A percentile compares a stretch with the other conserved stretches of the same genome.
These are phyloP conservation scores for Stenoptilia bipunctidactyla DNA, from an alignment of 2,888 invertebrate genomes.

Conservation along the genomic window DNA sequence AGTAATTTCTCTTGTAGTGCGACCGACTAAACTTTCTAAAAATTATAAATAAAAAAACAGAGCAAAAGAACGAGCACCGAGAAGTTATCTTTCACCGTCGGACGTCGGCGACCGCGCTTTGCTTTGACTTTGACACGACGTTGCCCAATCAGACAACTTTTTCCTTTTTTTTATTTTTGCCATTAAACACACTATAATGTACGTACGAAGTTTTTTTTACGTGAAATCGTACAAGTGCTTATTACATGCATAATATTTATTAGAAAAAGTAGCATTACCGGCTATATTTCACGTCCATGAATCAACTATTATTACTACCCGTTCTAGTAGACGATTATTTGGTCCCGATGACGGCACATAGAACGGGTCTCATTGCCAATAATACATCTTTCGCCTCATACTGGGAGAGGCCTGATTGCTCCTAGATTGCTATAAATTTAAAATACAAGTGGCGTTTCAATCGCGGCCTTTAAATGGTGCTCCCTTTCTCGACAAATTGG, in stretches of 20 bases:
- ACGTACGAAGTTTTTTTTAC: too few relatives aligned
- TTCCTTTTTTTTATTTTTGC: too few relatives aligned
- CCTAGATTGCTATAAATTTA: conserved; percentile 64
- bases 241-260: background rate
- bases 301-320: background rate
- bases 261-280: background rate
- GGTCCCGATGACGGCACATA: conserved; percentile 10
- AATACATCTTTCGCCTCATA: conserved; percentile 53
- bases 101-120: conserved; percentile 39
- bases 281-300: background rate
- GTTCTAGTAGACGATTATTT: background rate
- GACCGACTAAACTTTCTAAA: conserved; percentile 67
- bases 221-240: too few relatives aligned
- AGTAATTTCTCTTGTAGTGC: conserved; percentile 62
- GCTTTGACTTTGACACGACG: conserved; percentile 24
- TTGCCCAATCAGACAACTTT: conserved; percentile 11
- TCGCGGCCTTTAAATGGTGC: conserved; percentile 59
- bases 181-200: too few relatives aligned
- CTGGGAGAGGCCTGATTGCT: conserved; percentile 57
- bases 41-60: conserved; percentile 53
- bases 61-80: conserved; percentile 61
- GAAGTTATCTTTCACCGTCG: conserved; percentile 64
- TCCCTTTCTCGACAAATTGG: conserved; percentile 65
- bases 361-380: conserved; percentile 52
- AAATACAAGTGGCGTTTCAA: conserved; percentile 55